Conservation (phyloP, 2,888 invertebrate species). For the Xestobium rufovillosum region DNA sequence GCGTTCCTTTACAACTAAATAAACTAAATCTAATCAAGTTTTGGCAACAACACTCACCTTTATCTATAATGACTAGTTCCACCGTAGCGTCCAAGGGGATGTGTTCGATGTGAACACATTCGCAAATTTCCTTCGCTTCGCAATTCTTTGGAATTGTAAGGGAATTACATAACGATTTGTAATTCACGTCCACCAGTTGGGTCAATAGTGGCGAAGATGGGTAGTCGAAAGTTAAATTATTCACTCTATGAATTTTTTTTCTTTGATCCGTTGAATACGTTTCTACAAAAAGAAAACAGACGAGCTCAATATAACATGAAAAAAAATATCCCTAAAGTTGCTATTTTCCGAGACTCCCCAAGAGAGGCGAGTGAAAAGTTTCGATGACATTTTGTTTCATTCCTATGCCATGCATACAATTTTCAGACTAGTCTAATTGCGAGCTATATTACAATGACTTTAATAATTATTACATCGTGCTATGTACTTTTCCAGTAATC, state of each 20-base stretch:
- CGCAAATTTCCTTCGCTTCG: conserved; percentile 47
- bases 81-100: conserved; percentile 61
- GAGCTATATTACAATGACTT: no score
- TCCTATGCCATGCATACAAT: no score
- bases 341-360: no score
- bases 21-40: no score
- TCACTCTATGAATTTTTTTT: conserved; percentile 42
- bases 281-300: not conserved
- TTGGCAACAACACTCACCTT: conserved; percentile 62
- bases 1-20: no score
- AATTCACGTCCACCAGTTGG: conserved; percentile 55
- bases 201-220: conserved; percentile 73
- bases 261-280: conserved; percentile 15
- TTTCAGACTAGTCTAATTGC: no score
- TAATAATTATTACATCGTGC: no score
- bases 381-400: no score
- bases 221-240: conserved; percentile 67
- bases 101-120: conserved; percentile 66
- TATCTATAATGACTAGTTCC: conserved; percentile 66
- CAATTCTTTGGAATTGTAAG: conserved; percentile 34
- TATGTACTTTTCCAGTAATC: no score
- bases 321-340: no score
- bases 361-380: no score
- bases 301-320: no score
- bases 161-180: conserved; percentile 47